Percentiles rank a stretch among this genome's conserved stretches.
Evolutionary conservation across 2,113 vertebrate species (phyloP).

Genomic region (Melanostigma gelatinosum): DNA sequence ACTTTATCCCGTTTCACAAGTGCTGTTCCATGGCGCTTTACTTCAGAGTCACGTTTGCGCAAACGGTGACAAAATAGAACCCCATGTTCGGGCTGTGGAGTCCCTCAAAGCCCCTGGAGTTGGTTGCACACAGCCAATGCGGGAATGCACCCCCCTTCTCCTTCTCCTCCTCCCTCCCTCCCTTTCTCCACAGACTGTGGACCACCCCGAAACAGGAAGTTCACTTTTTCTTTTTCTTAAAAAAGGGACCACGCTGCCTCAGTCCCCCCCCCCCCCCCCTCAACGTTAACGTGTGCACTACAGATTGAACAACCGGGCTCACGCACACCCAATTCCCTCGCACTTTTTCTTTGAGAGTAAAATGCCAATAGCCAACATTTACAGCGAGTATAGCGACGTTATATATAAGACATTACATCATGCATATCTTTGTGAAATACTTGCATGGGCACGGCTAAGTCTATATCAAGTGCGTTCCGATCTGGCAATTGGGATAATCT

Average conservation of each 20-base stretch:
- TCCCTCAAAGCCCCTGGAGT: conserved; percentile 78
- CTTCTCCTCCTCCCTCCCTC: conserved; percentile 53
- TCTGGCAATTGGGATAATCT: conserved; percentile 51
- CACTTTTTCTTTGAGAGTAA: neutral
- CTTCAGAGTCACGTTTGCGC: conserved; percentile 53
- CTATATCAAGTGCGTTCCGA: conserved; percentile 46
- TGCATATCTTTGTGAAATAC: neutral
- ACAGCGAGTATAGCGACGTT: conserved; percentile 10
- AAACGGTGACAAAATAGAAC: conserved; percentile 69
- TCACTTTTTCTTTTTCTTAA: conserved; percentile 87
- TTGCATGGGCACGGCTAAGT: conserved; percentile 18
- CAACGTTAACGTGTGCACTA: conserved; percentile 34
- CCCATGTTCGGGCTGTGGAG: conserved; percentile 81
- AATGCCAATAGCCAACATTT: neutral
- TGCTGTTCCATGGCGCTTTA: conserved; percentile 51
- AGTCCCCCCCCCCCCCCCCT: conserved; percentile 36
- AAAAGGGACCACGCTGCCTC: conserved; percentile 61
- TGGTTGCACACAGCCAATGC: conserved; percentile 78
- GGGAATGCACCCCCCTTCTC: conserved; percentile 76
- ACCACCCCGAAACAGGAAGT: conserved; percentile 91
- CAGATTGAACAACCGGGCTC: conserved; percentile 4
- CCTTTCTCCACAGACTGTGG: conserved; percentile 83
- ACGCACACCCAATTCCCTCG: neutral
- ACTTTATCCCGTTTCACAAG: conserved; percentile 59
- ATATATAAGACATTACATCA: conserved; percentile 38